phyloP scores from a whole-genome alignment of 2,797 vertebrate genomes.

The Enteromius paludinosus region DNA sequence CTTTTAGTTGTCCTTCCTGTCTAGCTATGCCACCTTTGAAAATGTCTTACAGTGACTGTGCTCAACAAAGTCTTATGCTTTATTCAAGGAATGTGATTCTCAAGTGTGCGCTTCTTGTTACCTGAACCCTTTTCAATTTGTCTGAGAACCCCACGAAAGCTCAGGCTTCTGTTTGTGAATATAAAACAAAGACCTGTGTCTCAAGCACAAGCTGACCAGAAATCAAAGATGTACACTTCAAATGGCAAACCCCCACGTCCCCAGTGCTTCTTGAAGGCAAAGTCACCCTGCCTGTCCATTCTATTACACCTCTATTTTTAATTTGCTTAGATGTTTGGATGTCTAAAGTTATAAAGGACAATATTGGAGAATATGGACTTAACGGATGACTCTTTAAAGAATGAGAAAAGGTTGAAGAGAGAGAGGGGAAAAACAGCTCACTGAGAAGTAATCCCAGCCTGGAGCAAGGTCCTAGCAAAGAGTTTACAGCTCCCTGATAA shows the following conservation, averaged over 20 bases:
- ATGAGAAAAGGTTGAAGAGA: conserved; percentile 20
- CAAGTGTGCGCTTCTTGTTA: conserved; percentile 30
- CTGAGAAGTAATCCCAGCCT: conserved; percentile 58
- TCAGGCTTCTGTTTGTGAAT: conserved; percentile 40
- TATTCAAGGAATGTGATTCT: conserved; percentile 40
- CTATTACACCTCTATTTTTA: conserved; percentile 37
- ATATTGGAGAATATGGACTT: conserved; percentile 37
- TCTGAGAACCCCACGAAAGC: conserved; percentile 17
- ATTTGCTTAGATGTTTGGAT: conserved; percentile 30
- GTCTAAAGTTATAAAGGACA: conserved; percentile 36
- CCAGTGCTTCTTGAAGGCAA: conserved; percentile 43
- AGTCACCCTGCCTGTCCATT: conserved; percentile 29
- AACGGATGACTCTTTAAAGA: conserved; percentile 33
- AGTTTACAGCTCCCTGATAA: conserved; percentile 66
- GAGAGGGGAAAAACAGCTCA: conserved; percentile 37
- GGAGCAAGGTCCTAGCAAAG: conserved; percentile 70
- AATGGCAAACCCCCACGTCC: conserved; percentile 35
- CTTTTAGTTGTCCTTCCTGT: conserved; percentile 54
- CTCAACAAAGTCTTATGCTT: conserved; percentile 46
- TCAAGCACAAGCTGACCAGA: conserved; percentile 40
- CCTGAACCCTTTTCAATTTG: conserved; percentile 41
- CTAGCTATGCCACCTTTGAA: conserved; percentile 38
- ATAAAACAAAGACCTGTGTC: conserved; percentile 38
- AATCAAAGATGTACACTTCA: conserved; percentile 43
- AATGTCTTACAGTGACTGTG: conserved; percentile 31